A percentile compares a stretch with the other conserved stretches of the same genome.
phyloP scores from a whole-genome alignment of 2,113 vertebrate genomes.

The Bos indicus region DNA sequence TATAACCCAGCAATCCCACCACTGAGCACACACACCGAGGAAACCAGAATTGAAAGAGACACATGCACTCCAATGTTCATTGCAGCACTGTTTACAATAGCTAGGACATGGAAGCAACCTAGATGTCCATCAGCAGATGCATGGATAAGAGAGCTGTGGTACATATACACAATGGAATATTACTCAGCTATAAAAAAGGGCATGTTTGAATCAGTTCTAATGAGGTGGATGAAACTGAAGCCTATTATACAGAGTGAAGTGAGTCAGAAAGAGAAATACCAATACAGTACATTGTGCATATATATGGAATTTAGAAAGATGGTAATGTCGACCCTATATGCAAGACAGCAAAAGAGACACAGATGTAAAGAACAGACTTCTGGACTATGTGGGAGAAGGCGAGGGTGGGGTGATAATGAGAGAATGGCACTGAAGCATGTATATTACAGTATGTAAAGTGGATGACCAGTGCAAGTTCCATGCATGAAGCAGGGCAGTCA shows the following conservation, averaged over 20 bases:
- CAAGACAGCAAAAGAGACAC: background rate
- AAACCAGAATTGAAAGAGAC: background rate
- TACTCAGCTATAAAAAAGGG: background rate
- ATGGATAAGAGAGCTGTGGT: background rate
- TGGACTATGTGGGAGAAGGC: background rate
- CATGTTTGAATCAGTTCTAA: background rate
- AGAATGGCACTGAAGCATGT: background rate
- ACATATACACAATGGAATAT: background rate
- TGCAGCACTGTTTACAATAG: background rate
- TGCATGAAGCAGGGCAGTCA: background rate
- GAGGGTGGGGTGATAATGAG: background rate
- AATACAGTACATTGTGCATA: background rate
- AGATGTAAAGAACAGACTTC: background rate
- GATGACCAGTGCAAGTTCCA: background rate
- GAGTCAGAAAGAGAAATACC: background rate
- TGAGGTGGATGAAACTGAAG: background rate
- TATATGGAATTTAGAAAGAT: background rate
- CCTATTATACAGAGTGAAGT: background rate
- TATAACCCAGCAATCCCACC: background rate
- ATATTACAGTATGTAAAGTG: background rate
- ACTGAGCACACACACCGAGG: background rate
- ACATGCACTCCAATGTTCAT: fast-evolving
- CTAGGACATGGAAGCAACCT: background rate
- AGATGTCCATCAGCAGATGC: fast-evolving
- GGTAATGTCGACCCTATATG: background rate